These are phyloP conservation scores for Microplitis deprimator DNA, from an alignment of 2,888 invertebrate species.

Conservation along the genomic window DNA sequence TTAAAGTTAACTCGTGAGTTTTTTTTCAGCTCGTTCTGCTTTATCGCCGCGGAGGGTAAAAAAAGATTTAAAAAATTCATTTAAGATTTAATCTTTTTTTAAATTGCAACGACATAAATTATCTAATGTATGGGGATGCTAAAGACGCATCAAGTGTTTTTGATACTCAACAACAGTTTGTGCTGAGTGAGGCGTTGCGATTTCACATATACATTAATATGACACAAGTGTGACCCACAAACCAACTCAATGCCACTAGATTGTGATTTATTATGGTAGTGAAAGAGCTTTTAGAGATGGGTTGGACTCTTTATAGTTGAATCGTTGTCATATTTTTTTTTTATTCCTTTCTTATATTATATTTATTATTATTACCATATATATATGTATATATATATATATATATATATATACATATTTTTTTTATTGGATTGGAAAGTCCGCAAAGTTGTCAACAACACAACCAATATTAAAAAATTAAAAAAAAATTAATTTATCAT, in stretches of 20 bases:
- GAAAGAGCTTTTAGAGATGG: conserved; percentile 46
- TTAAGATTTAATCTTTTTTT: background rate
- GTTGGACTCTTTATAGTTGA: conserved; percentile 5
- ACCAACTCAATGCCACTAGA: conserved; percentile 59
- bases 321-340: too few relatives aligned
- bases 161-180: conserved; percentile 11
- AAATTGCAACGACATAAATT: background rate
- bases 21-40: background rate
- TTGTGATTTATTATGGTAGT: conserved; percentile 60
- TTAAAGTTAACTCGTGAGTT: background rate
- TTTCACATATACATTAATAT: conserved; percentile 52
- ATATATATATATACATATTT: too few relatives aligned
- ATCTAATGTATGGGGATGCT: background rate
- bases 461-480: too few relatives aligned
- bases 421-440: too few relatives aligned
- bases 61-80: background rate
- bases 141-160: background rate
- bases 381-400: too few relatives aligned
- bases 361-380: background rate
- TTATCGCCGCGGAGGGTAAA: background rate
- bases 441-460: too few relatives aligned
- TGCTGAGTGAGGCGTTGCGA: conserved; percentile 46
- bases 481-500: too few relatives aligned
- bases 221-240: conserved; percentile 55
- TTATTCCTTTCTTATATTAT: too few relatives aligned